phyloP scores from a whole-genome alignment of 2,888 invertebrate species.

The Oeneis ivallda region DNA sequence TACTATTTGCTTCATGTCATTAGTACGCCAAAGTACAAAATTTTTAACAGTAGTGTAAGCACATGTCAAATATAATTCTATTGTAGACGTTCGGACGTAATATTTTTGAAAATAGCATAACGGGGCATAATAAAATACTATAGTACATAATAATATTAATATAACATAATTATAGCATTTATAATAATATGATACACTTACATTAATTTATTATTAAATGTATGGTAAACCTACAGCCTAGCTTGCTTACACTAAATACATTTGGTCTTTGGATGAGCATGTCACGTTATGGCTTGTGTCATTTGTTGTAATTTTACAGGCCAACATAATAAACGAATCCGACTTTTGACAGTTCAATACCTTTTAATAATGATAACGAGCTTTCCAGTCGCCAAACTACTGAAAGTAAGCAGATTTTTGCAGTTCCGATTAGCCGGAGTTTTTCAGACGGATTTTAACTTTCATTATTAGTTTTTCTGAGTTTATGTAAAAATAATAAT shows the following conservation, averaged over 20 bases:
- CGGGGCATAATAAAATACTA: conserved; percentile 10
- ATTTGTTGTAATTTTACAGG: conserved; percentile 61
- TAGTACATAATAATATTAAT: conserved; percentile 47
- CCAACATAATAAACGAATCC: conserved; percentile 2
- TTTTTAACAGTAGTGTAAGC: background rate
- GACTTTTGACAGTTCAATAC: conserved; percentile 12
- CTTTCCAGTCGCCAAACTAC: background rate
- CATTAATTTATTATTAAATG: conserved; percentile 48
- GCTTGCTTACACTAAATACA: conserved; percentile 74
- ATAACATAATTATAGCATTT: conserved; percentile 45
- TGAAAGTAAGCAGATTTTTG: background rate
- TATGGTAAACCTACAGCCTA: conserved; percentile 69
- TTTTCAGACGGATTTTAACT: background rate
- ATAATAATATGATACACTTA: conserved; percentile 60
- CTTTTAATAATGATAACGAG: background rate
- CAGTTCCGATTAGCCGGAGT: background rate
- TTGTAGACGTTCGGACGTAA: background rate
- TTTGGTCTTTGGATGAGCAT: conserved; percentile 81
- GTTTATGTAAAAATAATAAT: background rate
- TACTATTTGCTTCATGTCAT: background rate
- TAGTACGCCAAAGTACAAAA: background rate
- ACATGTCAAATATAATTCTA: background rate
- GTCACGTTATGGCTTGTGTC: conserved; percentile 77
- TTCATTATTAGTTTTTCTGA: background rate
- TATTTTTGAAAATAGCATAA: conserved; percentile 43